Percentiles rank a stretch among this genome's conserved stretches.
Conservation (phyloP, 2,113 vertebrate species). For the Ivindomyrus marchei region DNA sequence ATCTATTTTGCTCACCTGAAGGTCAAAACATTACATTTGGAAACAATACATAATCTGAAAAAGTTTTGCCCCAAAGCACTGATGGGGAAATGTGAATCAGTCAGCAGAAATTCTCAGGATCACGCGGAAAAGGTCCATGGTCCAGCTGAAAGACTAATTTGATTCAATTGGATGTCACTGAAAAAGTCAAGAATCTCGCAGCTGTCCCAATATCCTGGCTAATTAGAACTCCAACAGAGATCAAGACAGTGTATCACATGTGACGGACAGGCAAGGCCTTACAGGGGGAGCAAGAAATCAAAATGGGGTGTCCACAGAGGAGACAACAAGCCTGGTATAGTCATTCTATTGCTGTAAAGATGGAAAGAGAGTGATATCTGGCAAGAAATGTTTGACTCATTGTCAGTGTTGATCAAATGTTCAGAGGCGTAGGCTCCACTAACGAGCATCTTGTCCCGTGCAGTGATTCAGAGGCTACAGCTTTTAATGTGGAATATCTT, state of each 20-base stretch:
- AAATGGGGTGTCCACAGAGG: neutral
- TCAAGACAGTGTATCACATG: neutral
- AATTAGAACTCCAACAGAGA: neutral
- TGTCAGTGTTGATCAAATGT: neutral
- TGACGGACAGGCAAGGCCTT: neutral
- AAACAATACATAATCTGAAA: neutral
- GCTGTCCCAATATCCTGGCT: neutral
- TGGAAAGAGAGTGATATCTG: neutral
- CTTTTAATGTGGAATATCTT: neutral
- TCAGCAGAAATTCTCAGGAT: neutral
- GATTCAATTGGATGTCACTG: neutral
- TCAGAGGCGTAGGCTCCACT: neutral
- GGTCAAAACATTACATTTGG: neutral
- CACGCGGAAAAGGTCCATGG: neutral
- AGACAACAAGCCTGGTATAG: neutral
- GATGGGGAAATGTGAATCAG: neutral
- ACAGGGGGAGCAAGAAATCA: neutral
- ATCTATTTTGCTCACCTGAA: neutral
- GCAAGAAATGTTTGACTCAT: neutral
- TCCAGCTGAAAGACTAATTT: neutral
- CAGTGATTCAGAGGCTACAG: neutral
- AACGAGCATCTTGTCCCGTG: neutral
- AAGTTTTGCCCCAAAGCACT: neutral
- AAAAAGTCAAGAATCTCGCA: neutral
- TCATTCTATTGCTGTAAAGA: neutral